Evolutionary conservation across 2,888 invertebrate species (phyloP).

Genomic region (Eutolmus rufibarbis): DNA sequence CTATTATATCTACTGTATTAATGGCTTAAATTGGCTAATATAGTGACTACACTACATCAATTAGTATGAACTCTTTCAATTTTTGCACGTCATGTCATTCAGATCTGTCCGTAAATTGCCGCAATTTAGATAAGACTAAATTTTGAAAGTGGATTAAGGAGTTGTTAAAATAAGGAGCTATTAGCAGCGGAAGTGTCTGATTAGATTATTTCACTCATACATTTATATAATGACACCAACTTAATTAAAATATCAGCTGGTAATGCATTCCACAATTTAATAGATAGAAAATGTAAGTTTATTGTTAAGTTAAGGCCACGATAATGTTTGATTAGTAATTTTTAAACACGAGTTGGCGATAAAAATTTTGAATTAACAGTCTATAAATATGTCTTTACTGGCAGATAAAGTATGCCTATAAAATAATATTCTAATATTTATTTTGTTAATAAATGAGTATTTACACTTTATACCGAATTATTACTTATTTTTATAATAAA

Average conservation of each 20-base stretch:
- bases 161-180: background rate
- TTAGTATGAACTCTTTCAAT: no score
- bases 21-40: no score
- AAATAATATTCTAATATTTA: no score
- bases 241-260: background rate
- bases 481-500: no score
- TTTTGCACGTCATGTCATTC: no score
- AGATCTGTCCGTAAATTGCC: no score
- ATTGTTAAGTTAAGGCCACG: background rate
- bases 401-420: background rate
- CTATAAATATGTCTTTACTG: background rate
- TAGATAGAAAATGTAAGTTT: background rate
- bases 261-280: background rate
- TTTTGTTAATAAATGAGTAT: no score
- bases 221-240: background rate
- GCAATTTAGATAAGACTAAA: background rate
- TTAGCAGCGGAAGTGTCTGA: background rate
- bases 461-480: no score
- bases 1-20: no score
- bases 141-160: background rate
- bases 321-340: background rate
- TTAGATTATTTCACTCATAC: background rate
- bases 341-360: background rate
- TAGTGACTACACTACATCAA: no score
- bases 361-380: background rate